These are phyloP conservation scores for Gastrophysa polygoni DNA, from an alignment of 2,888 invertebrate genomes.

Conservation along the genomic window DNA sequence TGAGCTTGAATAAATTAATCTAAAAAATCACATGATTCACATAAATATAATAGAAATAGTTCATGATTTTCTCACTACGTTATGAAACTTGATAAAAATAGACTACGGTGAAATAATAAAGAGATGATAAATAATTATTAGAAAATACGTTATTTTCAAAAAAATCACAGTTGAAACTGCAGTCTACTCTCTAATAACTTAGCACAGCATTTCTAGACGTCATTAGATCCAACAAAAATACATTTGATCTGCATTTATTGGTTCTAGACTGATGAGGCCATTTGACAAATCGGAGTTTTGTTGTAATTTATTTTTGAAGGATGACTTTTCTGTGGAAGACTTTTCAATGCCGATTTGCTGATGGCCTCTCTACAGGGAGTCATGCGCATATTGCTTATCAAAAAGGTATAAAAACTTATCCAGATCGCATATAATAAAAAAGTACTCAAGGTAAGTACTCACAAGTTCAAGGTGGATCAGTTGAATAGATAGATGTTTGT, in stretches of 20 bases:
- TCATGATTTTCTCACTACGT: conserved; percentile 46
- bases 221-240: conserved; percentile 19
- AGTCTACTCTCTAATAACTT: conserved; percentile 46
- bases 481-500: conserved; percentile 6
- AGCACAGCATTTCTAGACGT: conserved; percentile 39
- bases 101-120: conserved; percentile 32
- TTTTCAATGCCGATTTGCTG: background rate
- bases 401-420: background rate
- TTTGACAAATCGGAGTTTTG: conserved; percentile 3
- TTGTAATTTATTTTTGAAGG: background rate
- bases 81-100: conserved; percentile 15
- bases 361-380: background rate
- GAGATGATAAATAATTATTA: conserved; percentile 30
- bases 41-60: conserved; percentile 45
- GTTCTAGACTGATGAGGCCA: background rate
- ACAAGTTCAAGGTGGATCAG: conserved; percentile 10
- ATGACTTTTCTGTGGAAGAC: background rate
- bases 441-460: background rate
- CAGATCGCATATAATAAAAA: background rate
- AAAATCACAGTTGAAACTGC: conserved; percentile 56
- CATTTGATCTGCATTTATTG: conserved; percentile 9
- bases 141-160: conserved; percentile 44
- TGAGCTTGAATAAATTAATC: conserved; percentile 40
- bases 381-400: background rate
- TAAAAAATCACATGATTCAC: conserved; percentile 47